Base-by-base conservation (phyloP, 2,888 invertebrate genomes). In the Limnephilus rhombicus region DNA sequence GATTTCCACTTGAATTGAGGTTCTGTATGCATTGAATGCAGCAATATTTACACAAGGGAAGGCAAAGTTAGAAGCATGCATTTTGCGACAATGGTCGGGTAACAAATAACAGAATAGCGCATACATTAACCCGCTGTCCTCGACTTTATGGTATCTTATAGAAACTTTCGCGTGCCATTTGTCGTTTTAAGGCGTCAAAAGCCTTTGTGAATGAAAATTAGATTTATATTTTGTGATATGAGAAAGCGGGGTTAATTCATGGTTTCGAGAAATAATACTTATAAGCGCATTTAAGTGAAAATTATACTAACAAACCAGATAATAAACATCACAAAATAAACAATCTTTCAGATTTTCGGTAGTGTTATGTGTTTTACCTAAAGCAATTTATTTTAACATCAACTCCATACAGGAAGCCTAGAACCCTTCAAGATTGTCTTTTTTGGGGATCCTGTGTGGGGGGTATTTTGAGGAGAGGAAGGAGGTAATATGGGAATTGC, bases 111-210 rank as follows among this genome's bases (percentile, higher is more conserved):
- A 95, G 95, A 95, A 95, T 95, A 95, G 95, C 95, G 95, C 95
- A 96, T 96, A 96, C 95, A 96, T 96, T 96, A 96, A 95, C 96
- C 95, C 96, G 96, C 96, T 95, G 96, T 96, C 96, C 82, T 45
- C 82, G 90, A 80, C 82, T 53, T 29, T 41, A 29, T 29, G 91
- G 85, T 92, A 90, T 90, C 92, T 92, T 89, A 53, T 37, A 15
- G 81, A 91, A 91, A 80, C 45, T 90, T 90, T 90, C 34, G 81
- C 13, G 13, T 31, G 37, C 90, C 83, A 90, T 90, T 90, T 90
- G 90, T 90, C 90, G 31, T n/a, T 41, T 49, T 18, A n/a, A 80
- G 49, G 83, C 90, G 45, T 82, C 90, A 90, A 83, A 53, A 83
- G 53, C 83, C 90, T 90, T 53, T 90, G 82, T 49, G 31, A 53